These are phyloP conservation scores for Silurus glanis DNA, from an alignment of 2,113 vertebrate species.

Conservation along the genomic window DNA sequence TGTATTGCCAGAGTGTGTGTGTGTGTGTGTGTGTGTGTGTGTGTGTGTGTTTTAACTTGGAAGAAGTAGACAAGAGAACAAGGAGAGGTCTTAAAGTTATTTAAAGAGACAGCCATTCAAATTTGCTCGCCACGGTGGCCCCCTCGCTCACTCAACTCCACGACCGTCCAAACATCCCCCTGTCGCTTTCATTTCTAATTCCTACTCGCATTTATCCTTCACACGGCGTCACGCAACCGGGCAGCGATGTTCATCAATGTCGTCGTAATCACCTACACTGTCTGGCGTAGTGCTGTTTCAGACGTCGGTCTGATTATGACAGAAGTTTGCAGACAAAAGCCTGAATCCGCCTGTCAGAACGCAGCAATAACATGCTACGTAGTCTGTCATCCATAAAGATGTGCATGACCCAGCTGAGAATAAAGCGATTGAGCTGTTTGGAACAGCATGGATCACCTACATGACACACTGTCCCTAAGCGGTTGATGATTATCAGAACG, in stretches of 20 bases:
- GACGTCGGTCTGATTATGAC: constrained; percentile 12
- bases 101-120: constrained; percentile 88
- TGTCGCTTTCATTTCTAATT: not conserved
- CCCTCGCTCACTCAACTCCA: constrained; percentile 26
- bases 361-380: not conserved
- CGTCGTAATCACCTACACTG: constrained; percentile 7
- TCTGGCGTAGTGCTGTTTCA: not conserved
- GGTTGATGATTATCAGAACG: not conserved
- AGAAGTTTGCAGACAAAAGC: constrained; percentile 15
- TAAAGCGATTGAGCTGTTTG: not conserved
- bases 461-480: not conserved
- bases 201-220: constrained; percentile 5
- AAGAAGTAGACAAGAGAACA: constrained; percentile 40
- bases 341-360: constrained; percentile 19
- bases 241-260: constrained; percentile 6
- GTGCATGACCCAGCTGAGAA: constrained; percentile 6
- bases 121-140: constrained; percentile 50
- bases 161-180: constrained; percentile 1
- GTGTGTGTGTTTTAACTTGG: constrained; percentile 7
- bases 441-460: not conserved
- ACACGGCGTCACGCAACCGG: not conserved
- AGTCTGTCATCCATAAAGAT: not conserved
- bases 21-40: not conserved
- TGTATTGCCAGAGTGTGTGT: constrained; percentile 72
- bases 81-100: constrained; percentile 87